Base-by-base conservation (phyloP, 2,113 vertebrate species). In the Neodon shergylaensis region DNA sequence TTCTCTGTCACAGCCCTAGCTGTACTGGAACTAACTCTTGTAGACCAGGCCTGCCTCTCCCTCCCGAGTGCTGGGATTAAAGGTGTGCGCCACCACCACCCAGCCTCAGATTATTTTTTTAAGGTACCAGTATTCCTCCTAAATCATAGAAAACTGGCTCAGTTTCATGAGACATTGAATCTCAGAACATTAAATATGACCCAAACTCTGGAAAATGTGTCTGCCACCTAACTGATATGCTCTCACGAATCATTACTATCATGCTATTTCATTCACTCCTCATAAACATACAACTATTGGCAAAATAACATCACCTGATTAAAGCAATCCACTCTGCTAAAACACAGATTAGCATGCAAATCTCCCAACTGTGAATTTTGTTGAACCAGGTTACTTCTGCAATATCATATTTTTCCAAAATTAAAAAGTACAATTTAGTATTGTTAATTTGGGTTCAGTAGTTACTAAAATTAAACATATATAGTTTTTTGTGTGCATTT, bases 251-350 rank as follows among this genome's bases (percentile, higher is more conserved):
- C 21, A 70, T 24, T 89, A 88, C 7, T 12, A 66, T 0, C 49
- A n/a, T 26, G 65, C 36, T 49, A 42, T 58, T 9, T 76, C 82
- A 76, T 47, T 73, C 58, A 39, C 8, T 91, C 11, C 47, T 82
- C 47, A 92, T 39, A 85, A 85, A 76, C 68, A 81, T 33, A 88
- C 13, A n/a, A 70, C 33, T 79, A 61, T 3, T 66, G 36, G 39
- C 70, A 79, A 95, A 94, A 87, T 61, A 82, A 93, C 42, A 42
- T 92, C 74, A 77, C 21, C 44, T 76, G 87, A 88, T 79, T 79
- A 93, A 93, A 88, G 65, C 26, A 33, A 78, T 42, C 65, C 66
- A 58, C 36, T 54, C 88, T 91, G 66, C 65, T 54, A 85, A 88
- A 73, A 92, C 52, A 87, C 70, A 84, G 49, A 94, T 52, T 39